Conservation (phyloP, 1,140 invertebrate species). For the Saccostrea cuccullata region DNA sequence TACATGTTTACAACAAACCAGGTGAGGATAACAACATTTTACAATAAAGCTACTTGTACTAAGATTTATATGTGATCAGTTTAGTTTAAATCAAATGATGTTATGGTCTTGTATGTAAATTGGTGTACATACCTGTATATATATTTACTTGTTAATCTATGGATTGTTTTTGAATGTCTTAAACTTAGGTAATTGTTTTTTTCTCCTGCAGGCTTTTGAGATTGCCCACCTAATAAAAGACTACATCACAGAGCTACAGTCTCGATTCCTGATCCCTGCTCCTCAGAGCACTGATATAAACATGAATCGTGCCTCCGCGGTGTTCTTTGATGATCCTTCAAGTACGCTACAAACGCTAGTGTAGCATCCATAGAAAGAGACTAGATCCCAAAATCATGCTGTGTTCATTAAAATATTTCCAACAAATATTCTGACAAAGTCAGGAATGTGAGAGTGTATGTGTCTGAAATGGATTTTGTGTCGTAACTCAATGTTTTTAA, state of each 20-base stretch:
- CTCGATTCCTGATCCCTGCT: constrained; percentile 62
- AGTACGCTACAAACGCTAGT: constrained; percentile 53
- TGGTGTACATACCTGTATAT: too few relatives aligned
- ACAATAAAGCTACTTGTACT: too few relatives aligned
- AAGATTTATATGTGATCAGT: too few relatives aligned
- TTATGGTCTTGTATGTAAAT: too few relatives aligned
- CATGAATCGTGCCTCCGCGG: constrained; percentile 46
- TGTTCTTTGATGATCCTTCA: constrained; percentile 48
- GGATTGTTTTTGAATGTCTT: too few relatives aligned
- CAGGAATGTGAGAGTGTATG: not conserved
- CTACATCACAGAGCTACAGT: constrained; percentile 81
- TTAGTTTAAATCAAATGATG: too few relatives aligned
- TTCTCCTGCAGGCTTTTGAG: constrained; percentile 89
- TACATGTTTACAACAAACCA: constrained; percentile 75
- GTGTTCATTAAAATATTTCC: constrained; percentile 19
- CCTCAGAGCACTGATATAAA: constrained; percentile 70
- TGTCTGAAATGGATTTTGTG: not conserved
- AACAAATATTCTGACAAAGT: not conserved
- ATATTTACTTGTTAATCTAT: too few relatives aligned
- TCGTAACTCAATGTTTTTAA: not conserved
- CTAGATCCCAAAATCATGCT: not conserved
- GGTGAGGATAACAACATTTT: constrained; percentile 53
- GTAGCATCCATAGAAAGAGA: not conserved
- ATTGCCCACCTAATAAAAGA: constrained; percentile 95
- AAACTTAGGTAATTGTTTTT: not conserved